Evolutionary conservation across 92 coral and sea anemone genomes (phyloP), one percentile per base, ranked within the genome.

Genomic region (Umimayanthus kanabou): DNA sequence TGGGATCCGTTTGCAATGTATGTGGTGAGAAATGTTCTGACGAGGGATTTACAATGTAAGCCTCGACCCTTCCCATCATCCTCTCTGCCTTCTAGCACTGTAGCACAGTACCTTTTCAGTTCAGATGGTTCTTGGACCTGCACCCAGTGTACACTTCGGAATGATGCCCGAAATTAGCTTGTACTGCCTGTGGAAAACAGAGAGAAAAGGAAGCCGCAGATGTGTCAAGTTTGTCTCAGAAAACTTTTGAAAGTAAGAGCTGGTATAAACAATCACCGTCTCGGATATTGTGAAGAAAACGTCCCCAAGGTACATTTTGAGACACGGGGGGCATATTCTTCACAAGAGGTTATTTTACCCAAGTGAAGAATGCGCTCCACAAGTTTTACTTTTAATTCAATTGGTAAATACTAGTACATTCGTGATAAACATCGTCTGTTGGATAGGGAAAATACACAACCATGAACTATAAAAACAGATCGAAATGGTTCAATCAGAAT

Each of bases 1-100:
- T 88, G 7, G 94, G 95, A 22, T 55, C 84, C 23, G 53, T n/a
- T 57, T 97, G 99, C 33, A 89, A 91, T n/a, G 96, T 95, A 14
- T 97, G 99, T 83, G 96, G 93, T 1, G 88, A 92, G 0, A 94
- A 91, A 42, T 97, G 99, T 79, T 80, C 93, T 39, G 88, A 92
- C n/a, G 95, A 94, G n/a, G 98, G 98, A 29, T 97, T 97, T 43
- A n/a, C n/a, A n/a, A n/a, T n/a, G n/a, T n/a, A 97, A 97, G 84
- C 99, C 99, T 7, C 83, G 98, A 69, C 98, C 98, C 11, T 95
- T 97, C 72, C 99, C 99, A 14, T 90, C 96, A 53, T 95, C 98
- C n/a, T 97, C 99, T 30, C 84, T 95, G 26, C 94, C 94, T 47
- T 88, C 92, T 4, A 84, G 87, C 25, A 87, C 96, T 6, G 92